Evolutionary conservation across 2,888 invertebrate species (phyloP), one percentile per base, ranked within the genome.

Genomic region (Matsumyia berberina): DNA sequence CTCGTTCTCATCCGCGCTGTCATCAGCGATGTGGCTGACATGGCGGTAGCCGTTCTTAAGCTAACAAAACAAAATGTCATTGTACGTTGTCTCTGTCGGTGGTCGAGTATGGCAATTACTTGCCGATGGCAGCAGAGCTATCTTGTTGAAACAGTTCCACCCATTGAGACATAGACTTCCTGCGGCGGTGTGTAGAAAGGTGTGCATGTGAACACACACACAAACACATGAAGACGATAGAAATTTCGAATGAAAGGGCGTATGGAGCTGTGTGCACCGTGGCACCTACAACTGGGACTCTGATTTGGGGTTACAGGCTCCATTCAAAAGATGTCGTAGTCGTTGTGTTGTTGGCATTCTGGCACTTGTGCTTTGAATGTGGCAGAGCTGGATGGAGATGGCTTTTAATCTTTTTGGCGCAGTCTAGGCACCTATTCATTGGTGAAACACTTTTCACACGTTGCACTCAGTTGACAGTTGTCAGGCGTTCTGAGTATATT

Each of bases 111-210:
- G 67, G 79, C 60, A 80, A 74, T 80, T 74, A 82, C 81, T 82
- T 82, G 69, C 39, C 35, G 57, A 35, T 1, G 53, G 19, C 42
- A 29, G 24, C 37, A 58, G 44, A 49, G 53, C 60, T 35, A 49
- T 62, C 64, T 64, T 77, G 62, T 64, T 58, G 64, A 81, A 81
- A 81, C 70, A 81, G 58, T 49, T 24, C 51, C 39, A 57, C 44
- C 70, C 69, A 77, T 82, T 77, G 70, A 81, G 77, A 82, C 81
- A 70, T 64, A 77, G 81, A 77, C 70, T 82, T 82, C 77, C 81
- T 82, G 77, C 70, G 81, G 81, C 81, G 64, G 57, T n/a, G n/a
- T n/a, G n/a, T 58, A 44, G 31, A 39, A 55, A 51, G 51, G 29
- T 49, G 49, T 24, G 19, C 33, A 35, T 46, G 0, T 9, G 12